phyloP scores from a whole-genome alignment of 2,797 vertebrate species.

The Rhadinocentrus ornatus region DNA sequence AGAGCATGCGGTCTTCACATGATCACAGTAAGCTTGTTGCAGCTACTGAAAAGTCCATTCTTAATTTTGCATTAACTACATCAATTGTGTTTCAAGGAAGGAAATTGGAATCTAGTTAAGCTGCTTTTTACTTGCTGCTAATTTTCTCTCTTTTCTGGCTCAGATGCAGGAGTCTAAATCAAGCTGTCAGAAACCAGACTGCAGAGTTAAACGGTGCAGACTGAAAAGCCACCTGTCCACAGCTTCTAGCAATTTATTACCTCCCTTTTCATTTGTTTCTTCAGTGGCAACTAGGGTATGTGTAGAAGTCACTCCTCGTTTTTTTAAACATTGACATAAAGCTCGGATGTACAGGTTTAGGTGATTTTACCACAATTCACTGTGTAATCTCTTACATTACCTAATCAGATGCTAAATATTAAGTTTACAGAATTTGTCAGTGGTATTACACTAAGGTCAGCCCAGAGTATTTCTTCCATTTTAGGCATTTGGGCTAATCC shows the following conservation, averaged over 20 bases:
- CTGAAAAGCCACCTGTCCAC: slow-evolving; percentile 81
- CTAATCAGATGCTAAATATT: slow-evolving; percentile 66
- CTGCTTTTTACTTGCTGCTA: slow-evolving; percentile 56
- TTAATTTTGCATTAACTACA: slow-evolving; percentile 54
- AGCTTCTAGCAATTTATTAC: slow-evolving; percentile 74
- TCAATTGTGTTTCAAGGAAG: slow-evolving; percentile 66
- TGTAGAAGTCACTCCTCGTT: slow-evolving; percentile 49
- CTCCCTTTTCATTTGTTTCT: slow-evolving; percentile 71
- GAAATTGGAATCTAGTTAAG: slow-evolving; percentile 66
- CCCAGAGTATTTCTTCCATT: slow-evolving; percentile 58
- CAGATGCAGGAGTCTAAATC: slow-evolving; percentile 75
- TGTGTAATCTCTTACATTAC: slow-evolving; percentile 42
- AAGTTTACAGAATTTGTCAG: slow-evolving; percentile 62
- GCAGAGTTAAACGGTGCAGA: slow-evolving; percentile 74
- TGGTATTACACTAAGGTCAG: slow-evolving; percentile 59
- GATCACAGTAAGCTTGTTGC: slow-evolving; percentile 30
- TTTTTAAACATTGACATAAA: slow-evolving; percentile 26
- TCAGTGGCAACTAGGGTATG: slow-evolving; percentile 56
- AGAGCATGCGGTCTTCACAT: slow-evolving; percentile 19
- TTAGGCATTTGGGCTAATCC: slow-evolving; percentile 76
- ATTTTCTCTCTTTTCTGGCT: slow-evolving; percentile 68
- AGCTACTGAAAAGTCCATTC: slow-evolving; percentile 33
- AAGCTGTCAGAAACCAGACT: slow-evolving; percentile 81
- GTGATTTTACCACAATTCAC: slow-evolving; percentile 32
- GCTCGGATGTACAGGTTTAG: neutral